Evolutionary conservation across 92 coral and sea anemone species (phyloP).

Genomic region (Phymanthus crucifer): DNA sequence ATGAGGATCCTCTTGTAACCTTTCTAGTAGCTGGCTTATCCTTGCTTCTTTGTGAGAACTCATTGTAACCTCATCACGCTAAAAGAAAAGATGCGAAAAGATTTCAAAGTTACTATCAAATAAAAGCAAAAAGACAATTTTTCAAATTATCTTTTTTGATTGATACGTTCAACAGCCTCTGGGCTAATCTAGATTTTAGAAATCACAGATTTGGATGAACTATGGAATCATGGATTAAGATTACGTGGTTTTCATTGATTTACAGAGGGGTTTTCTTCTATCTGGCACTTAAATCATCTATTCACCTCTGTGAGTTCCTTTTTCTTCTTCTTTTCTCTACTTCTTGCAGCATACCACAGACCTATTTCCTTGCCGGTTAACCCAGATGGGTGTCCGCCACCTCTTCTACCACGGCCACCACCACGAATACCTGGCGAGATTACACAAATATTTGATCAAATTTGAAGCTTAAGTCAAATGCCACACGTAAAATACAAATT

Average conservation of each 20-base stretch:
- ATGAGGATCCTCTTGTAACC: constrained; percentile 9
- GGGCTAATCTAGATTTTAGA: no score
- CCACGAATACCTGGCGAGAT: constrained; percentile 43
- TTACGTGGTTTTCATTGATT: no score
- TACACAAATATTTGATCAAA: background rate
- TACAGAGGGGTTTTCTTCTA: background rate
- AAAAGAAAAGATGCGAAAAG: background rate
- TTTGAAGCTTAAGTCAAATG: background rate
- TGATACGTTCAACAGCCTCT: no score
- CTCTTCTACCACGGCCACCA: constrained; percentile 41
- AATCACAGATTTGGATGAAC: no score
- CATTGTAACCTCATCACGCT: constrained; percentile 85
- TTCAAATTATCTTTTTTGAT: background rate
- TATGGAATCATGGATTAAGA: no score
- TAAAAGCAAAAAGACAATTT: background rate
- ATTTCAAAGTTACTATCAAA: background rate
- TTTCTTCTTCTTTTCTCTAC: constrained; percentile 51
- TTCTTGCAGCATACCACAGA: constrained; percentile 69
- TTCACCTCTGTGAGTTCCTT: constrained; percentile 69
- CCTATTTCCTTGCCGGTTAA: constrained; percentile 78
- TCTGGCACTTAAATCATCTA: background rate
- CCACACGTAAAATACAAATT: background rate
- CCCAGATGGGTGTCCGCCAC: constrained; percentile 75
- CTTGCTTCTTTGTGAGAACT: constrained; percentile 68
- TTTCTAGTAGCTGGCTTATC: constrained; percentile 55